Evolutionary conservation across 2,113 vertebrate genomes (phyloP).

Genomic region (Pseudopodoces humilis): DNA sequence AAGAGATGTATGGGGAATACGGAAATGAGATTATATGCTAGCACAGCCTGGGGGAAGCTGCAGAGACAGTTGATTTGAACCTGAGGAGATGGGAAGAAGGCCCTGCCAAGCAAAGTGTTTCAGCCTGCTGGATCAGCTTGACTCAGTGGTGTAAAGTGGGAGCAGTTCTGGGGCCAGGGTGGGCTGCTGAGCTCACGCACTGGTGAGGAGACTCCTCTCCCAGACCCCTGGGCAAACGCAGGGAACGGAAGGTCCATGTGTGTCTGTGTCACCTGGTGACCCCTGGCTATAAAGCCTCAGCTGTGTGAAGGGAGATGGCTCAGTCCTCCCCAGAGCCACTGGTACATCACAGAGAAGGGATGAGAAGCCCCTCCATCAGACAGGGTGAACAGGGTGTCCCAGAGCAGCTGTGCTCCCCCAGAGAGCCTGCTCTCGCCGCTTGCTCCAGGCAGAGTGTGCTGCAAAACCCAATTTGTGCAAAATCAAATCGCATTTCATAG

Average conservation of each 20-base stretch:
- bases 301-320: background rate
- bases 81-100: background rate
- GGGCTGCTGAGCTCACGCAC: background rate
- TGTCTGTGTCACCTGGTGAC: background rate
- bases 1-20: background rate
- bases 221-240: rapidly evolving
- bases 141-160: background rate
- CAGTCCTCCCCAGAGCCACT: background rate
- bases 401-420: rapidly evolving
- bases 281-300: rapidly evolving
- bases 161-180: rapidly evolving
- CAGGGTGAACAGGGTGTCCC: rapidly evolving
- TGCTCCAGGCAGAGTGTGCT: background rate
- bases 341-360: rapidly evolving
- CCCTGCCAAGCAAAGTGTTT: background rate
- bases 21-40: background rate
- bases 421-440: background rate
- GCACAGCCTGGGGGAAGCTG: background rate
- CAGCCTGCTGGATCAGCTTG: background rate
- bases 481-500: background rate
- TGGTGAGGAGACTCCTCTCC: background rate
- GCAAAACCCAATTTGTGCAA: background rate
- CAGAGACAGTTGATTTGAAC: background rate
- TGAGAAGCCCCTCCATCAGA: rapidly evolving
- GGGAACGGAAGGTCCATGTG: background rate